phyloP scores from a whole-genome alignment of 2,797 vertebrate genomes.

The Aplochiton taeniatus region DNA sequence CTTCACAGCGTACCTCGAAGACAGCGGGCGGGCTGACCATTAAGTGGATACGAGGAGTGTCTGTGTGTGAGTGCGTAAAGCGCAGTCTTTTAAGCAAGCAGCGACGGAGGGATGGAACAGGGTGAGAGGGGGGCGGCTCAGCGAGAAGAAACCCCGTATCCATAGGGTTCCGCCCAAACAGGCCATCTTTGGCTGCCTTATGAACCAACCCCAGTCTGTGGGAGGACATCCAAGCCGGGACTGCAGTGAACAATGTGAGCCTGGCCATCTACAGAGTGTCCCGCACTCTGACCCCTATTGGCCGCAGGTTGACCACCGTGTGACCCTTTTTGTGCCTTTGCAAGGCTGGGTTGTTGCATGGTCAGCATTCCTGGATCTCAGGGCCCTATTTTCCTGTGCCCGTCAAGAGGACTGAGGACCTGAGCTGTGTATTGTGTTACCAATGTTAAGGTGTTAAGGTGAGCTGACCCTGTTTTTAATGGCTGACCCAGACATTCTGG shows the following conservation, averaged over 20 bases:
- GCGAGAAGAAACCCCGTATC: too few species aligned
- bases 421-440: slow-evolving; percentile 9
- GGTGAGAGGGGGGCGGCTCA: too few species aligned
- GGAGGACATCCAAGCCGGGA: neutral
- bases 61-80: neutral
- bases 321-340: neutral
- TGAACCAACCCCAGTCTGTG: neutral
- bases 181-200: too few species aligned
- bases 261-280: neutral
- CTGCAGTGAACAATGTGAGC: neutral
- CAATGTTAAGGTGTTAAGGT: slow-evolving; percentile 19
- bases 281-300: neutral
- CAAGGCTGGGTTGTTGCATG: too few species aligned
- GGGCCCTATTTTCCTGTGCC: neutral
- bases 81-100: neutral
- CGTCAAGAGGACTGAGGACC: neutral
- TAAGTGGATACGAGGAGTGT: neutral
- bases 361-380: neutral
- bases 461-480: slow-evolving; percentile 20
- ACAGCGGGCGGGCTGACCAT: slow-evolving; percentile 1
- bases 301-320: neutral
- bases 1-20: slow-evolving; percentile 1
- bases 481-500: slow-evolving; percentile 16
- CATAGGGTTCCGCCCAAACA: too few species aligned
- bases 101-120: neutral